Evolutionary conservation across 2,888 invertebrate species (phyloP), one percentile per base, ranked within the genome.

Genomic region (Monochamus alternatus): DNA sequence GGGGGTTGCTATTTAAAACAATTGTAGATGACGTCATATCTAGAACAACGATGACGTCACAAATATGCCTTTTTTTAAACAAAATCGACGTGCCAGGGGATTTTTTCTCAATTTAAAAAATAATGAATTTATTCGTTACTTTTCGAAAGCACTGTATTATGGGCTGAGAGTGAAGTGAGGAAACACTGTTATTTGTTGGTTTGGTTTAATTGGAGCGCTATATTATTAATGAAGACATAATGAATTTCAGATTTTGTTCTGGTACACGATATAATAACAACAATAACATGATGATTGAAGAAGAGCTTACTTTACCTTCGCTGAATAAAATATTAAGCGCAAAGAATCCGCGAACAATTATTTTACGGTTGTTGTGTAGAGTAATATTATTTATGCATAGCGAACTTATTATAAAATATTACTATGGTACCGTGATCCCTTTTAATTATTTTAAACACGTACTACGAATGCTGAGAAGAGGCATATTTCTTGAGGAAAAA

Each of bases 231-330:
- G 66, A 66, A 66, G 32, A 66, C n/a, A n/a, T 30, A 52, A 52
- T 66, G 64, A 64, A 64, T 64, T 65, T 47, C 47, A 51, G 51
- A 51, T 65, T 51, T 66, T 32, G n/a, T 66, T 52, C 51, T 66
- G n/a, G n/a, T 52, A 66, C 52, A 66, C 31, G 55, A 66, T 66
- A 66, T 22, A 52, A 66, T 66, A 66, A 52, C 32, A 32, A 66
- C 31, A 52, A 66, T 66, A 66, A 52, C 32, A 14, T n/a, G 51
- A 66, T 55, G 32, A 60, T 66, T 64, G 52, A 72, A 72, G 72
- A 72, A 43, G 64, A 72, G 64, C 55, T 32, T 72, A 72, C 14
- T 64, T 72, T 72, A 64, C 72, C 55, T 72, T 38, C 47, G 31
- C 30, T 55, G 72, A 64, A 72, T 65, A 72, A 72, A 72, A 55